A percentile compares a stretch with the other conserved stretches of the same genome.
phyloP scores from a whole-genome alignment of 2,888 invertebrate genomes.

The Pammene aurita region DNA sequence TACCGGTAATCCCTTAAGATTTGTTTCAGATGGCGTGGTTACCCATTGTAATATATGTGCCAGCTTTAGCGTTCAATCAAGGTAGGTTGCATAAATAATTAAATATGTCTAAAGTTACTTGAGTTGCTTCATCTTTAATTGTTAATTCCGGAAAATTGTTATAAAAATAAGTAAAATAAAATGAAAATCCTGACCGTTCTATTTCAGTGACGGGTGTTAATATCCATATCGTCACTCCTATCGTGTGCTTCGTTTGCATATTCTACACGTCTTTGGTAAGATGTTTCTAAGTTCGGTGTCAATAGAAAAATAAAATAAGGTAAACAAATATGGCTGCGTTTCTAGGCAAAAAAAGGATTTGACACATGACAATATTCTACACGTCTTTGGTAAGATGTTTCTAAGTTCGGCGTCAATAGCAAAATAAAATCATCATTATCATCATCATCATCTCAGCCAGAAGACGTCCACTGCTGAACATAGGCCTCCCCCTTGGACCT shows the following conservation, averaged over 20 bases:
- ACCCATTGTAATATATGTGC: constrained; percentile 88
- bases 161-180: not conserved
- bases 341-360: no score
- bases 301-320: no score
- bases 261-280: constrained; percentile 90
- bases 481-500: no score
- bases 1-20: no score
- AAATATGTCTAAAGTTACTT: not conserved
- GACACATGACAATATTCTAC: constrained; percentile 85
- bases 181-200: not conserved
- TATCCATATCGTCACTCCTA: constrained; percentile 88
- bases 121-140: not conserved
- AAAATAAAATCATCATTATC: no score
- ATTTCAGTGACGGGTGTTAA: constrained; percentile 89
- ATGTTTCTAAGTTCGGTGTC: no score
- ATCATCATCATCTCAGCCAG: no score
- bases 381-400: constrained; percentile 86
- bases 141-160: not conserved
- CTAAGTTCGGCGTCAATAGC: no score
- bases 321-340: no score
- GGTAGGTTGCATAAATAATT: constrained; percentile 61
- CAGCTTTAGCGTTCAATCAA: constrained; percentile 89
- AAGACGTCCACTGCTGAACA: no score
- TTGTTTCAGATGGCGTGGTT: constrained; percentile 85
- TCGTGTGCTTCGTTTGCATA: constrained; percentile 90